Percentiles rank a stretch among this genome's conserved stretches.
Conservation (phyloP, 2,797 vertebrate genomes). For the Danio choprae region DNA sequence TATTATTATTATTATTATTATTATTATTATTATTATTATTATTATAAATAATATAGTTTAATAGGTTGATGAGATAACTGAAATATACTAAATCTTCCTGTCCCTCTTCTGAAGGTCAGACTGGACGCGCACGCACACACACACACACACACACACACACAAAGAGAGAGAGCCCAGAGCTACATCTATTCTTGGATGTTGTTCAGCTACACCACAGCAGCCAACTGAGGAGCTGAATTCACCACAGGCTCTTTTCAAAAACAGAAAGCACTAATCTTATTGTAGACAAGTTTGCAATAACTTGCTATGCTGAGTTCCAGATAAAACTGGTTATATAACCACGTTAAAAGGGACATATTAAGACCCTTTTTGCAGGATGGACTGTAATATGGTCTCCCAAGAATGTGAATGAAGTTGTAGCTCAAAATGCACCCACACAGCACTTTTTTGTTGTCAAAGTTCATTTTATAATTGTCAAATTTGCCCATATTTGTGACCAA, state of each 20-base stretch:
- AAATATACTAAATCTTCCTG: background rate
- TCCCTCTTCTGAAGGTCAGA: constrained; percentile 27
- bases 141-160: background rate
- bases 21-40: background rate
- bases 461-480: too few species aligned
- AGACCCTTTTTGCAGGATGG: too few species aligned
- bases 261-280: background rate
- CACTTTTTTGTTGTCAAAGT: too few species aligned
- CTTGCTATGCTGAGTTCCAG: background rate
- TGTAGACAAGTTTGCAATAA: background rate
- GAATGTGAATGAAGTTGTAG: too few species aligned
- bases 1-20: too few species aligned
- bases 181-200: constrained; percentile 43
- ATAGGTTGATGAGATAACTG: background rate
- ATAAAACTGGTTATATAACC: background rate
- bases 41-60: background rate
- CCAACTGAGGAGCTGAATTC: background rate
- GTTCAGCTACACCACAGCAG: constrained; percentile 28
- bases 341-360: too few species aligned
- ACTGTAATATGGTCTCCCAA: too few species aligned
- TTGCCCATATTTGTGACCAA: too few species aligned
- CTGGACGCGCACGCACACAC: background rate
- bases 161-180: constrained; percentile 34
- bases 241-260: constrained; percentile 10
- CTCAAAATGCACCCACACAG: too few species aligned